Conservation (phyloP, 2,797 vertebrate genomes). For the Adelosebastes latens region DNA sequence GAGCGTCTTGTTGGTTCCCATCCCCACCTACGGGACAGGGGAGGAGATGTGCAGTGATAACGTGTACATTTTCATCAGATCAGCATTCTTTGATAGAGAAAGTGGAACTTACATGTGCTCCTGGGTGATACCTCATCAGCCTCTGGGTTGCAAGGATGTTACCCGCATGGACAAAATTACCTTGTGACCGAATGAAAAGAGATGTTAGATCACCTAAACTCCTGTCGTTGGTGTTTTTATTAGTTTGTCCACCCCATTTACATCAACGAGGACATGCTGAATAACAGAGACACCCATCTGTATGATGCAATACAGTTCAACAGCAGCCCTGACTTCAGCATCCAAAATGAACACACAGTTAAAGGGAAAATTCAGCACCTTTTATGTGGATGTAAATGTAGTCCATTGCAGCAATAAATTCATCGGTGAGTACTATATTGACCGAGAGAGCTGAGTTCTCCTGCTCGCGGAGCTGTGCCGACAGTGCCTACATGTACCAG, state of each 20-base stretch:
- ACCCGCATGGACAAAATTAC: conserved; percentile 91
- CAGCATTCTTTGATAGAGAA: background rate
- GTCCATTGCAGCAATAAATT: too few species aligned
- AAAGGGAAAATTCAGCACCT: too few species aligned
- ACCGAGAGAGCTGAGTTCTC: too few species aligned
- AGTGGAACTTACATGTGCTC: conserved; percentile 87
- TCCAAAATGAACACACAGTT: background rate
- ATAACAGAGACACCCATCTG: background rate
- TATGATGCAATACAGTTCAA: background rate
- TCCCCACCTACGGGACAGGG: conserved; percentile 85
- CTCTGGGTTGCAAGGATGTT: conserved; percentile 93
- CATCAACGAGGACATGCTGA: background rate
- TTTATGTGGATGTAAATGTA: too few species aligned
- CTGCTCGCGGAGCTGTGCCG: too few species aligned
- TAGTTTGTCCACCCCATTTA: background rate
- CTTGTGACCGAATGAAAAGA: conserved; percentile 54
- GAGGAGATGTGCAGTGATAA: background rate
- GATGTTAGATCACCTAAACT: rapidly evolving
- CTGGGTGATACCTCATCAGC: conserved; percentile 91
- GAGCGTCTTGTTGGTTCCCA: conserved; percentile 90
- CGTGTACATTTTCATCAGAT: background rate
- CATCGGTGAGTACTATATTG: too few species aligned
- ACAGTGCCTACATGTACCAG: too few species aligned
- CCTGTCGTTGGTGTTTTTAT: background rate
- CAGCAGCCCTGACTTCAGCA: background rate